Percentiles rank a stretch among this genome's conserved stretches.
phyloP scores from a whole-genome alignment of 1,140 invertebrate species.

The Nautilus pompilius region DNA sequence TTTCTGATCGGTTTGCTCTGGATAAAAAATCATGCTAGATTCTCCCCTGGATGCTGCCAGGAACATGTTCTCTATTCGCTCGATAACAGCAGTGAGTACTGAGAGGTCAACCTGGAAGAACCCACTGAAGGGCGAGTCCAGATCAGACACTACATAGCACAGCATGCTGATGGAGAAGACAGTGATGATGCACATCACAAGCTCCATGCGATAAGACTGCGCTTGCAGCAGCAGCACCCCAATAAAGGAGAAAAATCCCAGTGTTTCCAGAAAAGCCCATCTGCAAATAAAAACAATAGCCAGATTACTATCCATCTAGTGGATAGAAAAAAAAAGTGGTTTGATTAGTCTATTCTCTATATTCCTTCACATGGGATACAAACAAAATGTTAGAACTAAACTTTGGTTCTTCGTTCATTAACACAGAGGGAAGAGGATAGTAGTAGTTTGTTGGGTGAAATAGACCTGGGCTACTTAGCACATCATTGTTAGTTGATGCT shows the following conservation, averaged over 20 bases:
- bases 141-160: slow-evolving; percentile 43
- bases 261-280: slow-evolving; percentile 37
- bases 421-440: too few species aligned
- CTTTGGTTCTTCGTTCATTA: not conserved
- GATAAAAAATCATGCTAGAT: too few species aligned
- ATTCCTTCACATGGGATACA: too few species aligned
- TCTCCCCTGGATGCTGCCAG: slow-evolving; percentile 14
- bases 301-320: not conserved
- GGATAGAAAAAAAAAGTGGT: not conserved
- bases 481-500: too few species aligned
- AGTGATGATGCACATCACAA: slow-evolving; percentile 42
- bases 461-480: too few species aligned
- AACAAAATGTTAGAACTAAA: too few species aligned
- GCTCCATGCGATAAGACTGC: slow-evolving; percentile 32
- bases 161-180: slow-evolving; percentile 44
- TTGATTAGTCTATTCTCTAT: too few species aligned
- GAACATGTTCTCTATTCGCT: slow-evolving; percentile 25
- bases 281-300: slow-evolving; percentile 24
- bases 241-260: slow-evolving; percentile 41
- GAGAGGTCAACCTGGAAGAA: slow-evolving; percentile 36
- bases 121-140: slow-evolving; percentile 41
- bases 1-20: too few species aligned
- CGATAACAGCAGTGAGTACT: slow-evolving; percentile 25
- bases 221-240: slow-evolving; percentile 32
- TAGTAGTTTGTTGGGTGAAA: too few species aligned